Conservation (phyloP, 30 jellyfish, hydroid and myxozoan genomes). For the Turritopsis dohrnii region DNA sequence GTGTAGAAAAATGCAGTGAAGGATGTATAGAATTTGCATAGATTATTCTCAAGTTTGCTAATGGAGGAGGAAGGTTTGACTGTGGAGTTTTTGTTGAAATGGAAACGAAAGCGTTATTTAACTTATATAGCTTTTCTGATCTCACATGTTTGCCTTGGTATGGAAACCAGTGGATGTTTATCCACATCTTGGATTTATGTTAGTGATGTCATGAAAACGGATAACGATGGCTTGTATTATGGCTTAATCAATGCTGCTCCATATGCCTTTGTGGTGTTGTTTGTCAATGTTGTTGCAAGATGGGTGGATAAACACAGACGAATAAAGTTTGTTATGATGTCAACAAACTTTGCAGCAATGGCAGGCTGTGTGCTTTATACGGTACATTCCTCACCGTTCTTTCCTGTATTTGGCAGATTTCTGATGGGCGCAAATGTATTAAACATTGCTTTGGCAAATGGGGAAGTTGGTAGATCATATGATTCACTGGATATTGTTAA, state of each 20-base stretch:
- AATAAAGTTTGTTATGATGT: background rate
- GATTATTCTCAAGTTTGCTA: too few relatives aligned
- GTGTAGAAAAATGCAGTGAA: too few relatives aligned
- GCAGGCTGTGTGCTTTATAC: background rate
- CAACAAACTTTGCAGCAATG: background rate
- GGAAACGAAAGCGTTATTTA: too few relatives aligned
- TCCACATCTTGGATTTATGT: background rate
- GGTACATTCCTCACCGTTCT: background rate
- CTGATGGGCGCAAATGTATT: background rate
- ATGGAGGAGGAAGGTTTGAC: too few relatives aligned
- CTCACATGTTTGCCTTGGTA: too few relatives aligned
- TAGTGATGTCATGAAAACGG: background rate
- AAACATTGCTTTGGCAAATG: background rate
- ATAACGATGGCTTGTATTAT: background rate
- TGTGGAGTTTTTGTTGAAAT: too few relatives aligned
- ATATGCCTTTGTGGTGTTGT: background rate
- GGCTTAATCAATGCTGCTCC: background rate
- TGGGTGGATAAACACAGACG: background rate
- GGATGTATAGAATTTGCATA: too few relatives aligned
- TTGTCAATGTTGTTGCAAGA: background rate
- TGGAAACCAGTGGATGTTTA: background rate
- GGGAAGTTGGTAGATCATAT: background rate
- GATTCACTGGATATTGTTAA: background rate
- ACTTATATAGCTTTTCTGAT: too few relatives aligned
- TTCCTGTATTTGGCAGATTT: background rate